Conservation (phyloP, 2,888 invertebrate genomes). For the Elaeidobius kamerunicus region DNA sequence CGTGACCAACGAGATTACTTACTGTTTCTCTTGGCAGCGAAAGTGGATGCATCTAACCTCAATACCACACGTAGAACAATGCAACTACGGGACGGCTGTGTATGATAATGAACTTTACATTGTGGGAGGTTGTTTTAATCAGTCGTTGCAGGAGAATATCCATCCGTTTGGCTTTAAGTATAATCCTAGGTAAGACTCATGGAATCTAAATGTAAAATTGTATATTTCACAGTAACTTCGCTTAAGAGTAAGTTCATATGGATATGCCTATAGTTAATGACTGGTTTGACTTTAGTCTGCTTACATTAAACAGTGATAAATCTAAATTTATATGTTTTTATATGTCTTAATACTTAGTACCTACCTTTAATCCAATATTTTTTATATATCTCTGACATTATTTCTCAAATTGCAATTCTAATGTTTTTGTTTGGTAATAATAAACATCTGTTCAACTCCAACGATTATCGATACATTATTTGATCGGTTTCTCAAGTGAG, state of each 20-base stretch:
- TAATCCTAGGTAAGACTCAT: constrained; percentile 51
- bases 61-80: constrained; percentile 72
- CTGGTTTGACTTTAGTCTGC: not conserved
- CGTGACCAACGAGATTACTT: constrained; percentile 65
- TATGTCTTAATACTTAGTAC: no score
- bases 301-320: no score
- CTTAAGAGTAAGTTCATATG: no score
- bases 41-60: constrained; percentile 64
- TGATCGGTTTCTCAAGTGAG: no score
- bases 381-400: not conserved
- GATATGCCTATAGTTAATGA: no score
- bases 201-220: no score
- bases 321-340: no score
- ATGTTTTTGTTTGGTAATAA: no score
- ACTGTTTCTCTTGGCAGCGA: constrained; percentile 56
- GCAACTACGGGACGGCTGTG: constrained; percentile 69
- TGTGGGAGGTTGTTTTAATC: constrained; percentile 70
- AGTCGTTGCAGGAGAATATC: constrained; percentile 63
- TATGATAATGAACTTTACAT: constrained; percentile 66
- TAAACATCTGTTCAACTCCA: no score
- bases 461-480: no score
- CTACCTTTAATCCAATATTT: not conserved
- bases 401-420: no score
- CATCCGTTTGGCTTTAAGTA: constrained; percentile 69
- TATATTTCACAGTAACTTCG: no score